Conservation (phyloP, 2,797 vertebrate species). For the Sciurus carolinensis region DNA sequence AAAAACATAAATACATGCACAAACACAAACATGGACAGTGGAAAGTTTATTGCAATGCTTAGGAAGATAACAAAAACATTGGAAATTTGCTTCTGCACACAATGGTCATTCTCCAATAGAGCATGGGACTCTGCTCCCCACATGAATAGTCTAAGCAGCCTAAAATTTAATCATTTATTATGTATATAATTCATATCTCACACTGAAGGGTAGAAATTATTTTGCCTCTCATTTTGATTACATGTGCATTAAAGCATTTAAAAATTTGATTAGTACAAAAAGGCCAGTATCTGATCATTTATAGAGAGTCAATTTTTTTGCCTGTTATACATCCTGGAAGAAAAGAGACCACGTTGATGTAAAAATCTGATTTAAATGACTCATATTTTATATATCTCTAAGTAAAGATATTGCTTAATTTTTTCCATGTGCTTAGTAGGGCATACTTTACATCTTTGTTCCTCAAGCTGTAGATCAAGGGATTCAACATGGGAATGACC, state of each 20-base stretch:
- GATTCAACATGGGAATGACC: neutral
- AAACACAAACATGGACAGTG: too few relatives aligned
- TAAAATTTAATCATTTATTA: too few relatives aligned
- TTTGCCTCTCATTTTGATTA: too few relatives aligned
- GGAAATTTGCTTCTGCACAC: too few relatives aligned
- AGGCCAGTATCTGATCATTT: neutral
- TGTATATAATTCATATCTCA: too few relatives aligned
- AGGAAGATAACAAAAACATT: too few relatives aligned
- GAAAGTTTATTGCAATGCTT: too few relatives aligned
- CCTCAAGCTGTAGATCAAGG: neutral
- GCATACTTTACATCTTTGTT: neutral
- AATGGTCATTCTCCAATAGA: too few relatives aligned
- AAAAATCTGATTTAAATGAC: neutral
- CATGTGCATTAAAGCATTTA: neutral
- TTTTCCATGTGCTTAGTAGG: neutral
- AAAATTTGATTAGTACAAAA: neutral
- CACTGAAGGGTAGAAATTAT: too few relatives aligned
- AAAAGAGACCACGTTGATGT: neutral
- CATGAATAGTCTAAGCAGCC: too few relatives aligned
- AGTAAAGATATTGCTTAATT: neutral
- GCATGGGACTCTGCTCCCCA: too few relatives aligned
- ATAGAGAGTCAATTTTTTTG: neutral
- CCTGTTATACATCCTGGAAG: neutral
- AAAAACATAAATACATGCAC: too few relatives aligned
- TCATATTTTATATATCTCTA: neutral